Base-by-base conservation (phyloP, 2,888 invertebrate species). In the Anticlea derivata region DNA sequence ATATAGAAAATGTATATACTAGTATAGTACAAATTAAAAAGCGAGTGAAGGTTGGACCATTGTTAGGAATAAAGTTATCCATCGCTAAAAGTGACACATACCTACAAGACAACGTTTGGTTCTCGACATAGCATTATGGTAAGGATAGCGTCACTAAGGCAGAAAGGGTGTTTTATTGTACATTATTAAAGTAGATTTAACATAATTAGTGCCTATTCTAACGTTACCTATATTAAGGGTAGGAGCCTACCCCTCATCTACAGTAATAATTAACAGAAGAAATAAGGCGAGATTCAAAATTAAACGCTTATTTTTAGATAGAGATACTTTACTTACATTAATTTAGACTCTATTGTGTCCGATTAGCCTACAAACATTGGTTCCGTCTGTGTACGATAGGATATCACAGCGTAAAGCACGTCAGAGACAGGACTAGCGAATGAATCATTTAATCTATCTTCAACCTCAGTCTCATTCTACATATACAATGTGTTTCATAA, bases 1-100 rank as follows among this genome's bases (percentile, higher is more conserved):
- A 87, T 75, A 86, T 88, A 88, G 81, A 86, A 80, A 84, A 80
- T 85, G 86, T 87, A 41, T 41, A 86, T 85, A 86, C 80, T 86
- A 75, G 75, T 87, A 86, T 86, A 86, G 85, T 87, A 89, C 86
- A 89, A 88, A 88, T 88, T 74, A 88, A 84, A 83, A 88, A 88
- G 88, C 88, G 73, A 86, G 86, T 86, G 84, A 86, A 84, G 85
- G 87, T 89, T 89, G 89, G 89, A 89, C 89, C 89, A 88, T 89
- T 87, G 84, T 84, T 88, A 89, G 89, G 88, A 89, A 89, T 88
- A 81, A 67, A 80, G 83, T 17, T 85, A 85, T 87, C 87, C 87
- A 80, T 84, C 82, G 86, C 85, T 80, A 75, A 74, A 79, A 78
- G 82, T 83, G 79, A 82, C 80, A 83, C 75, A 71, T 86, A 88